A percentile compares a stretch with the other conserved stretches of the same genome.
phyloP scores from a whole-genome alignment of 2,113 vertebrate genomes.

The Toxotes chatareus region DNA sequence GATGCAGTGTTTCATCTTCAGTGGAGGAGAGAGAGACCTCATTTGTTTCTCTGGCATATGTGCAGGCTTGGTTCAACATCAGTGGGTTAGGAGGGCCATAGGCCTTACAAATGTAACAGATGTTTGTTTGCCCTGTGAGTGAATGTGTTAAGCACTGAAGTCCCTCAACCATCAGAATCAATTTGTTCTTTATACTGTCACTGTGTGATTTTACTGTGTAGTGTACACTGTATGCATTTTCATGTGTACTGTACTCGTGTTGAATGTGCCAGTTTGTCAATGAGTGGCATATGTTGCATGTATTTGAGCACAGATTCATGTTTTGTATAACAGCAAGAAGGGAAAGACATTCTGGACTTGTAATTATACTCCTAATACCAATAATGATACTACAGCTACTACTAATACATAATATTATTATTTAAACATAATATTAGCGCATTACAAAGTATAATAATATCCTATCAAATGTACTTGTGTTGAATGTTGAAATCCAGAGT shows the following conservation, averaged over 20 bases:
- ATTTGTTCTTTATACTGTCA: conserved; percentile 59
- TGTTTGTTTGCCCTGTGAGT: conserved; percentile 77
- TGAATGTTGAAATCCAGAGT: conserved; percentile 32
- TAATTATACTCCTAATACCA: neutral
- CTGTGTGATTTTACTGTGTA: conserved; percentile 55
- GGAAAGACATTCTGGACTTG: conserved; percentile 12
- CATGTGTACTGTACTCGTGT: conserved; percentile 27
- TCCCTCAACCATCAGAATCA: conserved; percentile 69
- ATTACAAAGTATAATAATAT: neutral
- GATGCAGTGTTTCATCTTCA: conserved; percentile 83
- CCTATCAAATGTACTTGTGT: conserved; percentile 3
- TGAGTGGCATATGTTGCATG: neutral
- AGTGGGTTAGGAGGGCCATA: conserved; percentile 78
- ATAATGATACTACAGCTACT: neutral
- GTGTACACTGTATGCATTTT: conserved; percentile 24
- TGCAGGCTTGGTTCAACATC: conserved; percentile 75
- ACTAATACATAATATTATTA: neutral
- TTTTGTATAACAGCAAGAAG: neutral
- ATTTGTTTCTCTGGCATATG: conserved; percentile 74
- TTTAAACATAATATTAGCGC: neutral
- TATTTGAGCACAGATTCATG: conserved; percentile 6
- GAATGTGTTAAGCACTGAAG: conserved; percentile 61
- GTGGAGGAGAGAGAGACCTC: conserved; percentile 76
- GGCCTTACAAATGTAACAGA: conserved; percentile 77
- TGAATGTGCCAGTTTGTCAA: conserved; percentile 10